phyloP scores from a whole-genome alignment of 2,797 vertebrate genomes.

The Pipistrellus pygmaeus region DNA sequence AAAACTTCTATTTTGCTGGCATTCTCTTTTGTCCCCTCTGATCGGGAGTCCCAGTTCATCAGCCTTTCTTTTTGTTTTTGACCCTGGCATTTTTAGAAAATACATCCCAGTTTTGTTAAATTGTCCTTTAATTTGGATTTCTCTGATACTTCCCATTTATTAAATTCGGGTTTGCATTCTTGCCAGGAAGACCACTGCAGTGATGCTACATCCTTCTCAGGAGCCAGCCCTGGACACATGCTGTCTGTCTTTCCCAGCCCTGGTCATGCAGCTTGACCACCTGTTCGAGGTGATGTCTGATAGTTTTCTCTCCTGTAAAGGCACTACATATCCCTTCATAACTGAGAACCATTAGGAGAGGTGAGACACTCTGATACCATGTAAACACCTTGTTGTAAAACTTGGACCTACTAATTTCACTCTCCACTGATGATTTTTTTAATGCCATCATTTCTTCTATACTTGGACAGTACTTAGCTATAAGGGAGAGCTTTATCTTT shows the following conservation, averaged over 20 bases:
- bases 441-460: not conserved
- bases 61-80: not conserved
- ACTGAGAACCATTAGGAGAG: not conserved
- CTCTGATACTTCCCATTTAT: not conserved
- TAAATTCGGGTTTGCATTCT: not conserved
- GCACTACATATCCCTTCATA: not conserved
- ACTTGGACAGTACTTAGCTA: not conserved
- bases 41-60: not conserved
- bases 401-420: not conserved
- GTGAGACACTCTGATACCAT: not conserved
- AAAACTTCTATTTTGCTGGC: not conserved
- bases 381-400: not conserved
- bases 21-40: not conserved
- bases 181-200: not conserved
- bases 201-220: not conserved
- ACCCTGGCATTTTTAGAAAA: not conserved
- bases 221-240: not conserved
- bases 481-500: not conserved
- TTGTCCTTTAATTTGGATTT: not conserved
- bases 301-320: not conserved
- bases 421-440: not conserved
- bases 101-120: not conserved
- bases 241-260: not conserved
- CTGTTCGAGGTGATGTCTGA: not conserved
- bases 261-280: not conserved